Evolutionary conservation across 2,113 vertebrate genomes (phyloP).

Genomic region (Micronycteris hirsuta): DNA sequence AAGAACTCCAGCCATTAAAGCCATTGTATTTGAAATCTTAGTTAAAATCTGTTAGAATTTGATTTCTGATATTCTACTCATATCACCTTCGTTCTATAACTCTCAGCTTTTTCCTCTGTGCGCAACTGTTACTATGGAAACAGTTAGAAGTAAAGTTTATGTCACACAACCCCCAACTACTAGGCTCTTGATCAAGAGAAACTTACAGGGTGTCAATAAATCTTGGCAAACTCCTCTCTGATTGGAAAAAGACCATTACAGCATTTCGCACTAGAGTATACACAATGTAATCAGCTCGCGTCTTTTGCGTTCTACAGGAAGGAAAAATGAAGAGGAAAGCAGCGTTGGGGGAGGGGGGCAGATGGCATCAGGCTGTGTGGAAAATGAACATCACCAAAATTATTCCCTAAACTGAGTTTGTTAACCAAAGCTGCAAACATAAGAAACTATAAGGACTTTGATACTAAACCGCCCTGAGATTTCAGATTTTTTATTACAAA

Average conservation of each 20-base stretch:
- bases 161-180: conserved; percentile 1
- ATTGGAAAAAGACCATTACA: not conserved
- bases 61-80: not conserved
- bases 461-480: not conserved
- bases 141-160: conserved; percentile 42
- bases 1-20: conserved; percentile 8
- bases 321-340: not conserved
- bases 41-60: not conserved
- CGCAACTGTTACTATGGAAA: conserved; percentile 21
- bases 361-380: not conserved
- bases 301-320: not conserved
- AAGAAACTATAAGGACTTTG: not conserved
- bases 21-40: not conserved
- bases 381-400: conserved; percentile 22
- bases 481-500: conserved; percentile 2
- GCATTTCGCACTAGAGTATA: not conserved
- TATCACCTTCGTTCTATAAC: not conserved
- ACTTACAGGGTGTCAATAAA: not conserved
- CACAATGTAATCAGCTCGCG: not conserved
- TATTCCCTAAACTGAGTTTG: not conserved
- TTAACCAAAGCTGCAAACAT: not conserved
- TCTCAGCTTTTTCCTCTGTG: conserved; percentile 15
- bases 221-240: not conserved
- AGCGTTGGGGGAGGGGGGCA: not conserved
- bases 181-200: conserved; percentile 34